These are phyloP conservation scores for Calidris pugnax DNA, from an alignment of 2,113 vertebrate genomes.

Conservation along the genomic window DNA sequence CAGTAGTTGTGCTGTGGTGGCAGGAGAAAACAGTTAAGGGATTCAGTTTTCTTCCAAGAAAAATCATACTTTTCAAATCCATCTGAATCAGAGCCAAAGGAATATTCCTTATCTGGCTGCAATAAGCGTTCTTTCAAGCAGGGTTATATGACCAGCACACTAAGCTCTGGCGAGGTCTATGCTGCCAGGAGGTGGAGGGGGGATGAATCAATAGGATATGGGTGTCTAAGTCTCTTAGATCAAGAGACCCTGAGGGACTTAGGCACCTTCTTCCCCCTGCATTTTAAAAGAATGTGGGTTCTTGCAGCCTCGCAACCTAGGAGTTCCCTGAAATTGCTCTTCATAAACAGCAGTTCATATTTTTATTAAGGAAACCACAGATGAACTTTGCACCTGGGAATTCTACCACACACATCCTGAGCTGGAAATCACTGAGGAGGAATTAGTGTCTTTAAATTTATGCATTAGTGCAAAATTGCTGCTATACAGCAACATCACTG, in stretches of 20 bases:
- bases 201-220: background rate
- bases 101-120: conserved; percentile 74
- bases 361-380: conserved; percentile 34
- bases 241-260: background rate
- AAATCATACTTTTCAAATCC: conserved; percentile 69
- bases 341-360: background rate
- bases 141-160: background rate
- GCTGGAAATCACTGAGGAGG: conserved; percentile 1
- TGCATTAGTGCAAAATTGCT: background rate
- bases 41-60: conserved; percentile 73
- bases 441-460: background rate
- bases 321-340: conserved; percentile 29
- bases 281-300: background rate
- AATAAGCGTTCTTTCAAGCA: conserved; percentile 23
- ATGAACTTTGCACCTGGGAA: background rate
- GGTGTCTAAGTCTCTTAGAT: background rate
- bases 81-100: conserved; percentile 67
- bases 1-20: conserved; percentile 55
- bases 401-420: conserved; percentile 23
- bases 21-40: conserved; percentile 68
- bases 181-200: background rate
- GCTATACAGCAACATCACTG: background rate
- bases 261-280: background rate
- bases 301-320: background rate
- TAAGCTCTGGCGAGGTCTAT: background rate